A percentile compares a stretch with the other conserved stretches of the same genome.
phyloP scores from a whole-genome alignment of 92 coral and sea anemone species.

The Zoanthus solanderi region DNA sequence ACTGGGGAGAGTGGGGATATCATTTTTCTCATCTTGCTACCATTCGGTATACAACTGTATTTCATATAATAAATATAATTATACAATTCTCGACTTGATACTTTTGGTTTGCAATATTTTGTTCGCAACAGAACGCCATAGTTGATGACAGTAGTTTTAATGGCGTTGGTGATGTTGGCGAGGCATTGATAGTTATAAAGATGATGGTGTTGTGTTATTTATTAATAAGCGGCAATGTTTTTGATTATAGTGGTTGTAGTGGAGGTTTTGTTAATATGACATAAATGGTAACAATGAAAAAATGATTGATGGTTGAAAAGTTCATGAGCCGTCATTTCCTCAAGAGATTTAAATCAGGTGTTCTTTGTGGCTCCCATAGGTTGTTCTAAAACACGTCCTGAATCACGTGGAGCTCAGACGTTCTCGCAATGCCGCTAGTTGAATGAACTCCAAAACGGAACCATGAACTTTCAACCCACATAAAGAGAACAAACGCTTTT shows the following conservation, averaged over 20 bases:
- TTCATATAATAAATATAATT: too few species aligned
- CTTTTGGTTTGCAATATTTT: too few species aligned
- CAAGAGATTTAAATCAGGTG: not conserved
- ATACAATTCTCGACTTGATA: too few species aligned
- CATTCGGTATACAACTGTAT: too few species aligned
- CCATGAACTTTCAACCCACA: not conserved
- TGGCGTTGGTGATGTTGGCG: not conserved
- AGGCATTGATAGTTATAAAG: not conserved
- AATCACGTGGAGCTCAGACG: constrained; percentile 28
- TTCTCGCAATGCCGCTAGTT: constrained; percentile 18
- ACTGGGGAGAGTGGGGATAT: too few species aligned
- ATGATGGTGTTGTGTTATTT: not conserved
- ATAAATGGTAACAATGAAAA: not conserved
- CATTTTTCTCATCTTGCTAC: too few species aligned
- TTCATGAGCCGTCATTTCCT: not conserved
- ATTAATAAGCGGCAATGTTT: not conserved
- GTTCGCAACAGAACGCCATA: too few species aligned
- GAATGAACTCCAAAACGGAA: not conserved
- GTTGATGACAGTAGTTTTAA: not conserved
- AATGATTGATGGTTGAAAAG: not conserved
- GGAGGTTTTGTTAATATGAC: not conserved
- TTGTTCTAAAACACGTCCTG: constrained; percentile 25
- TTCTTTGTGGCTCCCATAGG: not conserved
- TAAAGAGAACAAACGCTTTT: not conserved
- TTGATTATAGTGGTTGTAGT: not conserved